Conservation (phyloP, 2,888 invertebrate species). For the Caenorhabditis sulstoni region DNA sequence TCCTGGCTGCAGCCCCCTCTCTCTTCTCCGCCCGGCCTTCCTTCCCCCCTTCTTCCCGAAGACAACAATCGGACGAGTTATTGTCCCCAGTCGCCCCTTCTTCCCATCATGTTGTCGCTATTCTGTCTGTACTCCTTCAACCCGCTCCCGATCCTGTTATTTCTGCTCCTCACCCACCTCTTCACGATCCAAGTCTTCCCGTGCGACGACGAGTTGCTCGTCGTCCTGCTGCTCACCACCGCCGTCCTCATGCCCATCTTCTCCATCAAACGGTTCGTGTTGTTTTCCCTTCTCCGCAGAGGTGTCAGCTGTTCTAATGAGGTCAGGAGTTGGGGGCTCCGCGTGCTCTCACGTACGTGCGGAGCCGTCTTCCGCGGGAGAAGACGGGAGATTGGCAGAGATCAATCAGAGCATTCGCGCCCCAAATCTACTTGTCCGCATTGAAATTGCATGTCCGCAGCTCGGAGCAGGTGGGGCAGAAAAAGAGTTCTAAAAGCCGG, state of each 20-base stretch:
- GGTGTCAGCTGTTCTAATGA: constrained; percentile 55
- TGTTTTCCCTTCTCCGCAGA: constrained; percentile 11
- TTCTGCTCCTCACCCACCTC: constrained; percentile 30
- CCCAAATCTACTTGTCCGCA: constrained; percentile 17
- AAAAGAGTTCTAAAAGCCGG: constrained; percentile 16
- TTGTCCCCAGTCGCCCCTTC: constrained; percentile 4
- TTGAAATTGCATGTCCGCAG: constrained; percentile 8
- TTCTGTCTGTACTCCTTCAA: constrained; percentile 42
- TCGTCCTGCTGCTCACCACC: constrained; percentile 20
- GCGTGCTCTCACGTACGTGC: constrained; percentile 34
- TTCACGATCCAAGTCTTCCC: constrained; percentile 22
- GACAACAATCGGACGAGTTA: constrained; percentile 41
- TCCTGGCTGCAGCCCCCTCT: constrained; percentile 22
- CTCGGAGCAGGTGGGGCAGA: constrained; percentile 24
- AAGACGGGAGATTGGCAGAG: constrained; percentile 20
- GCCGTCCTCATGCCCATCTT: constrained; percentile 49
- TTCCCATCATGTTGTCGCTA: constrained; percentile 28
- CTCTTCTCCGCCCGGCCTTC: constrained; percentile 5
- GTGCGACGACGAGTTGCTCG: constrained; percentile 9
- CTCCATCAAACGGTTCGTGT: constrained; percentile 52
- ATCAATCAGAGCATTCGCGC: constrained; percentile 13
- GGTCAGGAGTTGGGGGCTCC: constrained; percentile 50
- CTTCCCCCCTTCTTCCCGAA: constrained; percentile 10
- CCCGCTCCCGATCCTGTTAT: constrained; percentile 34
- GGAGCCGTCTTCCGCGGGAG: neutral